Conservation (phyloP, 2,113 vertebrate genomes). For the Cinclus cinclus region DNA sequence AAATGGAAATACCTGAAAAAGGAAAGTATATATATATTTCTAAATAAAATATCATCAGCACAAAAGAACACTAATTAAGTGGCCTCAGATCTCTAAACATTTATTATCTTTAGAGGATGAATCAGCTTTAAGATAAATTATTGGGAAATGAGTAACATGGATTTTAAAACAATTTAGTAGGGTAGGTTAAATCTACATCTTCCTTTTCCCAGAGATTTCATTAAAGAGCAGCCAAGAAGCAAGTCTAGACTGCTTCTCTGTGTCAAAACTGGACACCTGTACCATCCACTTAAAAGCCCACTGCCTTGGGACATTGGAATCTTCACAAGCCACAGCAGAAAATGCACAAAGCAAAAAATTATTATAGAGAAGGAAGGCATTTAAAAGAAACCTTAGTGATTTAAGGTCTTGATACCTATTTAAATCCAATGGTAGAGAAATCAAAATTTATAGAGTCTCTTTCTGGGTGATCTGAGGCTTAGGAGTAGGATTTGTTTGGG, state of each 20-base stretch:
- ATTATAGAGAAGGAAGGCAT: background rate
- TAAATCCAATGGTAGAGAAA: background rate
- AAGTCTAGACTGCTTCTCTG: background rate
- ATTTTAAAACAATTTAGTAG: background rate
- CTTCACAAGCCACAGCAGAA: background rate
- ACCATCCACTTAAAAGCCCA: background rate
- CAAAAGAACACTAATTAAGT: background rate
- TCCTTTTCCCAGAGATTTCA: background rate
- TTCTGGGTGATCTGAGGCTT: background rate
- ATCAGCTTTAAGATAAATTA: background rate
- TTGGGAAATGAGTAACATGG: background rate
- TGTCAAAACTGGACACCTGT: background rate
- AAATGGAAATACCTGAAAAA: background rate
- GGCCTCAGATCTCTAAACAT: background rate
- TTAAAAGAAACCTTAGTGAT: background rate
- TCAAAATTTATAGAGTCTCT: background rate
- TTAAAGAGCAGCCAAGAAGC: background rate
- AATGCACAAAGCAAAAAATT: background rate
- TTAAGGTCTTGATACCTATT: background rate
- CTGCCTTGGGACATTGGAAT: background rate
- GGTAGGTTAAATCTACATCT: background rate
- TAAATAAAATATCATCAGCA: background rate
- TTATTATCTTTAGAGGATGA: background rate
- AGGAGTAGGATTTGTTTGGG: background rate
- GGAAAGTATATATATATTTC: background rate